Evolutionary conservation across 2,113 vertebrate species (phyloP), one percentile per base, ranked within the genome.

Genomic region (Scytalopus superciliaris): DNA sequence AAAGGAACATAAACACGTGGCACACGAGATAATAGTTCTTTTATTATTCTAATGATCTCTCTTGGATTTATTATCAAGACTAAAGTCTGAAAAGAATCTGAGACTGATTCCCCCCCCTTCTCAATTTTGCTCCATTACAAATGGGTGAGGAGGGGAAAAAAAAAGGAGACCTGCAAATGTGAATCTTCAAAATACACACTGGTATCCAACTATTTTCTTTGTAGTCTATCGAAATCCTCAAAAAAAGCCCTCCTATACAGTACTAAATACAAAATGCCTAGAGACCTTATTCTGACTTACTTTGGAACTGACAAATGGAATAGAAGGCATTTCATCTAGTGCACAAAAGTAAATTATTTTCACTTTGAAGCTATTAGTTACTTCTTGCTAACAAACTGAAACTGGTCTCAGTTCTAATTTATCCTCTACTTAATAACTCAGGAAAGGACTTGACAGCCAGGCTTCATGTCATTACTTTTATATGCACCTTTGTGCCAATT

Each of bases 101-200:
- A 39, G 7, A 77, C 30, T 30, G 57, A 8, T 4, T 6, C 4
- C 3, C 3, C 6, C 4, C 2, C 19, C n/a, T n/a, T 4, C 53
- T 33, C 31, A 17, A 3, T 81, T 74, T 66, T 81, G 19, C 1
- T 52, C 0, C 1, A 37, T 7, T 19, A 44, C 18, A 33, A 7
- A 55, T n/a, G 6, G 16, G 10, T 6, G 5, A 47, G 8, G 3
- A 17, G 8, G 15, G 4, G 14, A 9, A 15, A 10, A 15, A 10
- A 37, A 39, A 12, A 50, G 69, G 28, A 49, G 25, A 15, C 19
- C 31, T 70, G 25, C 19, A 57, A 66, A 87, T 0, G 0, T 10
- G 11, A 53, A 59, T 66, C 13, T 45, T 42, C 6, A 9, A 72
- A 72, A 11, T 9, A 10, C 44, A 72, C 18, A 31, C 5, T 40